A percentile compares a stretch with the other conserved stretches of the same genome.
Conservation (phyloP, 1,140 invertebrate genomes). For the Micrasema minimum region DNA sequence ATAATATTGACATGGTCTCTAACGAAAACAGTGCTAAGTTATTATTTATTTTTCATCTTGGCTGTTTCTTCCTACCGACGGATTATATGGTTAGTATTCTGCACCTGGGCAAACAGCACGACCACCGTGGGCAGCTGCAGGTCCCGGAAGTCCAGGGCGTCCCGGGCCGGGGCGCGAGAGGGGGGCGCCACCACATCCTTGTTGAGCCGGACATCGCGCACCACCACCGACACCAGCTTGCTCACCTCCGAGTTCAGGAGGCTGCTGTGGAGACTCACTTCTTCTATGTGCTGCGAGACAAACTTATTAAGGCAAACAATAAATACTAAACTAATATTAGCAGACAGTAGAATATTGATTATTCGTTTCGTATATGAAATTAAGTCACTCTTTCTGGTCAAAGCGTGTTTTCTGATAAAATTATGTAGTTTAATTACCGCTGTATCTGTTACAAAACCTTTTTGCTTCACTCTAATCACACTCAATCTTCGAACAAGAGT, state of each 20-base stretch:
- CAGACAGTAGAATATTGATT: neutral
- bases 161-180: constrained; percentile 12
- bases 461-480: neutral
- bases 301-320: neutral
- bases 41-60: too few species aligned
- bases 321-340: neutral
- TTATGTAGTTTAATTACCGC: neutral
- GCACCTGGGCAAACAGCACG: constrained; percentile 85
- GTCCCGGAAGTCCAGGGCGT: constrained; percentile 74
- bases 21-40: too few species aligned
- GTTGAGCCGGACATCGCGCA: constrained; percentile 85
- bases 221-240: constrained; percentile 85
- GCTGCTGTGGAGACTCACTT: constrained; percentile 87
- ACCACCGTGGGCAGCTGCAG: constrained; percentile 81
- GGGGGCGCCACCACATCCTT: constrained; percentile 68
- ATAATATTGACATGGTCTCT: too few species aligned
- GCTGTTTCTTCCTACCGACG: too few species aligned
- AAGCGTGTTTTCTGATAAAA: too few species aligned
- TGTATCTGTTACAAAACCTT: neutral
- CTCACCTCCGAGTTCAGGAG: constrained; percentile 90
- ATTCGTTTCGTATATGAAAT: neutral
- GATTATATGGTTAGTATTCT: too few species aligned
- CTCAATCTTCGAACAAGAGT: too few species aligned
- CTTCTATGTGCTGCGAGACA: constrained; percentile 79
- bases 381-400: too few species aligned